Evolutionary conservation across 2,113 vertebrate species (phyloP).

Genomic region (Scortum barcoo): DNA sequence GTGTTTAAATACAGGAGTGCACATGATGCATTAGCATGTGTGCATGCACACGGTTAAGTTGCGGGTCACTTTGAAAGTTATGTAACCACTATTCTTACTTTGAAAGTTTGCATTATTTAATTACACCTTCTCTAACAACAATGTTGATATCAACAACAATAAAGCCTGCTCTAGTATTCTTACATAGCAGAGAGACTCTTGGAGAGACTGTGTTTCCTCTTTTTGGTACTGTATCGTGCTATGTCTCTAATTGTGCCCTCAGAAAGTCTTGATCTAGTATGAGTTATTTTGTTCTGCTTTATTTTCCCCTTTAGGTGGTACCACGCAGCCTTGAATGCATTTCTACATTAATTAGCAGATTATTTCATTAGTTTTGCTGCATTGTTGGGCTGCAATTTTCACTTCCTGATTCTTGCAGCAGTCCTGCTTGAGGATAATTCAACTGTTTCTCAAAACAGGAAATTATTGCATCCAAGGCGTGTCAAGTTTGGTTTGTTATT

Average conservation of each 20-base stretch:
- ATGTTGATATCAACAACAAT: not conserved
- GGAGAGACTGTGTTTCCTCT: not conserved
- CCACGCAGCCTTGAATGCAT: not conserved
- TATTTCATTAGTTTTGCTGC: slow-evolving; percentile 1
- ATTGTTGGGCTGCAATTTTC: not conserved
- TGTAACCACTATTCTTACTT: too few relatives aligned
- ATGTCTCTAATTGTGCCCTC: slow-evolving; percentile 40
- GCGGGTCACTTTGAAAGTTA: too few relatives aligned
- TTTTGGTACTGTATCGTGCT: not conserved
- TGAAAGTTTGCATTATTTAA: too few relatives aligned
- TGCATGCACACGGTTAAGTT: too few relatives aligned
- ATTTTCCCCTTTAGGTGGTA: not conserved
- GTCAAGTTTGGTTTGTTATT: not conserved
- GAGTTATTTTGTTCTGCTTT: slow-evolving; percentile 1
- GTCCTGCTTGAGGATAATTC: not conserved
- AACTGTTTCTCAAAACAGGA: not conserved
- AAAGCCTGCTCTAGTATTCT: not conserved
- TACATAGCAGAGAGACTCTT: not conserved
- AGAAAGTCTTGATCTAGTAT: slow-evolving; percentile 24
- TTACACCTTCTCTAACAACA: too few relatives aligned
- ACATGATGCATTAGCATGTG: too few relatives aligned
- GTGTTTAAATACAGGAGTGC: too few relatives aligned
- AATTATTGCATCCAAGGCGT: not conserved
- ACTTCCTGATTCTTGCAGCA: not conserved
- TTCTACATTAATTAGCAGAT: slow-evolving; percentile 32